Evolutionary conservation across 2,888 invertebrate species (phyloP).

Genomic region (Harpagoxenus sublaevis): DNA sequence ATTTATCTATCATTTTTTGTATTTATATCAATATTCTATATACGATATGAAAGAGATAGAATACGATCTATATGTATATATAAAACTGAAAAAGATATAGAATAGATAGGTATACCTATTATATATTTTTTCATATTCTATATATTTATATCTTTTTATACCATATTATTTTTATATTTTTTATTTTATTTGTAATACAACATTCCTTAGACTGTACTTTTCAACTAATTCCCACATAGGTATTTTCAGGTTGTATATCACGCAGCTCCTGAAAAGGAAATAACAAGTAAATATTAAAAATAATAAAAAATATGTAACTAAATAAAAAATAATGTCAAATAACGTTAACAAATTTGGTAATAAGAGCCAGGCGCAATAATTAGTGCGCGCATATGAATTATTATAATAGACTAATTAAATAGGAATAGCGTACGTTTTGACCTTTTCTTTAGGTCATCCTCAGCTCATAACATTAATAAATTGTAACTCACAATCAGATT

Average conservation of each 20-base stretch:
- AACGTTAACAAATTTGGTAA: too few relatives aligned
- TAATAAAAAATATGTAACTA: neutral
- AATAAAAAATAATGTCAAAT: neutral
- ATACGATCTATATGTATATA: neutral
- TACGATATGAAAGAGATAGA: neutral
- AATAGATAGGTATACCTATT: neutral
- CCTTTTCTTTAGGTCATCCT: too few relatives aligned
- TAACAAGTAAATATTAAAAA: neutral
- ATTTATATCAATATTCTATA: slow-evolving; percentile 9
- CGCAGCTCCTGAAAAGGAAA: slow-evolving; percentile 79
- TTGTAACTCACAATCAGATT: too few relatives aligned
- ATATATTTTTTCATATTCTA: slow-evolving; percentile 4
- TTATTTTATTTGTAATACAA: neutral
- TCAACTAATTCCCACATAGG: slow-evolving; percentile 83
- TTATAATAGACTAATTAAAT: too few relatives aligned
- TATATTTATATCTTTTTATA: slow-evolving; percentile 1
- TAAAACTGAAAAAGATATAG: neutral
- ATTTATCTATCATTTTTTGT: slow-evolving; percentile 7
- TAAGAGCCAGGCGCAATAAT: too few relatives aligned
- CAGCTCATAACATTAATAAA: too few relatives aligned
- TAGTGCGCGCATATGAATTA: too few relatives aligned
- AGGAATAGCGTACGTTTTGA: too few relatives aligned
- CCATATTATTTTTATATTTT: neutral
- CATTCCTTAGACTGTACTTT: slow-evolving; percentile 31
- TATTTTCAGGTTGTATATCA: slow-evolving; percentile 79